Percentiles rank a stretch among this genome's conserved stretches.
phyloP scores from a whole-genome alignment of 2,888 invertebrate species.

The Metalampra italica region DNA sequence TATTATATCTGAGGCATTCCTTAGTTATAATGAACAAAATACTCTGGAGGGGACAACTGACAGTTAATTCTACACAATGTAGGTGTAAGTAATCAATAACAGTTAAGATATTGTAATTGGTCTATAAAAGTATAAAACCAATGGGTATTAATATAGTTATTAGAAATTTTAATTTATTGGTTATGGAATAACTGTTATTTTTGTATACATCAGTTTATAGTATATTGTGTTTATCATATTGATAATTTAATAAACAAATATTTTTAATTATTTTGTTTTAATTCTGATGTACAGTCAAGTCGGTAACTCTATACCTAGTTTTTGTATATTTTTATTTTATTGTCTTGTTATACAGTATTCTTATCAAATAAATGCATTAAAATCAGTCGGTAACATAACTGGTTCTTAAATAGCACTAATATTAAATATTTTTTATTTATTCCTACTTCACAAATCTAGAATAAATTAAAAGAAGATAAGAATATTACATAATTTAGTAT shows the following conservation, averaged over 20 bases:
- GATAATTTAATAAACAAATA: constrained; percentile 4
- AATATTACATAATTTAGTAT: too few relatives aligned
- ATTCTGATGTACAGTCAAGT: too few relatives aligned
- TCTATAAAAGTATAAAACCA: not conserved
- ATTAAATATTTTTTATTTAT: not conserved
- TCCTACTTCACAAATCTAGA: too few relatives aligned
- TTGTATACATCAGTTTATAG: not conserved
- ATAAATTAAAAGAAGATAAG: too few relatives aligned
- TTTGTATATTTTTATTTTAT: not conserved
- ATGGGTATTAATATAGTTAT: not conserved
- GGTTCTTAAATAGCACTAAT: not conserved
- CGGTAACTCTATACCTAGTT: not conserved
- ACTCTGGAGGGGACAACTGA: too few relatives aligned
- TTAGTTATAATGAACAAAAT: too few relatives aligned
- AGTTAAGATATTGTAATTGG: too few relatives aligned
- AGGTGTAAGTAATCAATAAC: too few relatives aligned
- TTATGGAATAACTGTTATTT: constrained; percentile 8
- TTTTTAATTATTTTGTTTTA: not conserved
- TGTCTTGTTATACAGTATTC: not conserved
- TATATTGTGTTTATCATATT: constrained; percentile 1
- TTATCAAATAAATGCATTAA: too few relatives aligned
- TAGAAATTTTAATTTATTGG: not conserved
- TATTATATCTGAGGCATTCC: too few relatives aligned
- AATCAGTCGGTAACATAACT: too few relatives aligned
- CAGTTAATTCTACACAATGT: too few relatives aligned